These are phyloP conservation scores for Scelioninae gen. 2 DNA, from an alignment of 2,888 invertebrate species.

Conservation along the genomic window DNA sequence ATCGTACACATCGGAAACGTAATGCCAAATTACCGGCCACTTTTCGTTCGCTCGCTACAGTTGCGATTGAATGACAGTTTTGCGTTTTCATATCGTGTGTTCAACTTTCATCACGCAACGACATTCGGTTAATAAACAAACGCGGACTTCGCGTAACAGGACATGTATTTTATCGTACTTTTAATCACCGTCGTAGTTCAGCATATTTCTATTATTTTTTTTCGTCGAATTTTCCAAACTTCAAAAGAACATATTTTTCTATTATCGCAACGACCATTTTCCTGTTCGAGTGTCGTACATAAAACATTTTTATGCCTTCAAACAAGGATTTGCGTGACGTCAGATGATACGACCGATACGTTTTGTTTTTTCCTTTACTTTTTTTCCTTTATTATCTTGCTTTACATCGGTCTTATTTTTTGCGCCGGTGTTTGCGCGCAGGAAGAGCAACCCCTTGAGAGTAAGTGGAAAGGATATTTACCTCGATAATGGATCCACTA, in stretches of 20 bases:
- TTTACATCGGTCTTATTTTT: no score
- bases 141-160: neutral
- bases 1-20: conserved; percentile 33
- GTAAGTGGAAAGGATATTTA: conserved; percentile 74
- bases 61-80: conserved; percentile 48
- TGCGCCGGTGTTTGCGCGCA: no score
- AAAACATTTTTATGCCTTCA: conserved; percentile 15
- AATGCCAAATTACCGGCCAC: conserved; percentile 41
- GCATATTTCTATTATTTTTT: neutral
- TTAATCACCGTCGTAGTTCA: no score
- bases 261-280: conserved; percentile 9
- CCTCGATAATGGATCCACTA: conserved; percentile 94
- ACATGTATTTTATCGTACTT: neutral
- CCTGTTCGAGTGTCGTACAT: conserved; percentile 1
- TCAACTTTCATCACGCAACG: conserved; percentile 38
- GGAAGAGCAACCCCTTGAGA: no score
- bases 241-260: neutral
- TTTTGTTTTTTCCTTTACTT: no score
- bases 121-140: conserved; percentile 15
- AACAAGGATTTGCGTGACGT: conserved; percentile 19
- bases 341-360: conserved; percentile 21
- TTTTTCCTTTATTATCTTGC: no score
- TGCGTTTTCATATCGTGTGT: conserved; percentile 14
- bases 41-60: conserved; percentile 47
- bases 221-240: neutral